A percentile compares a stretch with the other conserved stretches of the same genome.
Conservation (phyloP, 1,140 invertebrate species). For the Drosophila nebulosa region DNA sequence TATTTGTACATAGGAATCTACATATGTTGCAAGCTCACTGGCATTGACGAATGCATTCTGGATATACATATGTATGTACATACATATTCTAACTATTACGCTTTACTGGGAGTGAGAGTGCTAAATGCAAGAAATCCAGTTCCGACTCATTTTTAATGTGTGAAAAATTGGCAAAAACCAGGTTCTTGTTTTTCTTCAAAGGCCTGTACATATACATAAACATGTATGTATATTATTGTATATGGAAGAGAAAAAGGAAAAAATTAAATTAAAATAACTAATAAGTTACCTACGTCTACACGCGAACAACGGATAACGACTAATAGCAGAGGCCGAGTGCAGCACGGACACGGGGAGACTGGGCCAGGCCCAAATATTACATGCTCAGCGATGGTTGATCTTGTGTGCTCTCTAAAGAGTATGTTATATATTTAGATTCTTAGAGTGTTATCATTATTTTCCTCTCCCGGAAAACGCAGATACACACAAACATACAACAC, state of each 20-base stretch:
- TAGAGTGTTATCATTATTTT: constrained; percentile 2
- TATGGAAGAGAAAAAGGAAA: neutral
- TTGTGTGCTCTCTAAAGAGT: constrained; percentile 45
- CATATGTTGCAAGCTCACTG: neutral
- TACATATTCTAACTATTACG: neutral
- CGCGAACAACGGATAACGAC: constrained; percentile 65
- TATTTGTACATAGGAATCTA: neutral
- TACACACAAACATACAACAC: neutral
- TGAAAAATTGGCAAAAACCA: too few relatives aligned
- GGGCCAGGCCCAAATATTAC: constrained; percentile 67
- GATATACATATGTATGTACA: too few relatives aligned
- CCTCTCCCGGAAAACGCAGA: constrained; percentile 27
- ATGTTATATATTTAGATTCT: constrained; percentile 66
- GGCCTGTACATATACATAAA: too few relatives aligned
- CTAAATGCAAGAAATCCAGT: too few relatives aligned
- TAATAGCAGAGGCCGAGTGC: constrained; percentile 53
- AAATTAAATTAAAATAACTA: constrained; percentile 33
- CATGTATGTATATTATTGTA: too few relatives aligned
- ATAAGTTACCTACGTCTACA: constrained; percentile 62
- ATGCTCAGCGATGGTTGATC: constrained; percentile 40
- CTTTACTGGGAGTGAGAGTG: neutral
- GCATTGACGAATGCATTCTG: neutral
- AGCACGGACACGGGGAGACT: constrained; percentile 74
- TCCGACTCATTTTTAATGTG: too few relatives aligned
- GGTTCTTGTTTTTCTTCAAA: too few relatives aligned